Evolutionary conservation across 2,888 invertebrate species (phyloP), one percentile per base, ranked within the genome.

Genomic region (Emmelina monodactyla): DNA sequence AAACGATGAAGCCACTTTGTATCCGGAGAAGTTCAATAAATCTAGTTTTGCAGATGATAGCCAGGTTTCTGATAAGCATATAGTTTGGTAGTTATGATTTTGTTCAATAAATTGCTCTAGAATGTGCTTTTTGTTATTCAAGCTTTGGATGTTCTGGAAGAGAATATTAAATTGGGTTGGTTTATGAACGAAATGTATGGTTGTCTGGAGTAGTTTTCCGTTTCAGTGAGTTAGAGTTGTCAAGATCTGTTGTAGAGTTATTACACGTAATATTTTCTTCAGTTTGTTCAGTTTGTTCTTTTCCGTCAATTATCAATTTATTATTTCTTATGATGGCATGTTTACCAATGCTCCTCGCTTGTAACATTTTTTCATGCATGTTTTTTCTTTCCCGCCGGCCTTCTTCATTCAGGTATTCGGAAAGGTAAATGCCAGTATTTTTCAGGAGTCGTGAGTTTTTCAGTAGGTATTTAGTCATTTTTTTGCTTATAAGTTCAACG

Each of bases 351-450:
- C n/a, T n/a, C n/a, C 28, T 5, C 9, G 28, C 28, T 28, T 4
- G 3, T 9, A 28, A 3, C 28, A 28, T 5, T 28, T 32, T 4
- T 14, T 14, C 10, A 22, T 11, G 16, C 13, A 7, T 22, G 4
- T 11, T 2, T 22, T 15, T 14, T 28, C 16, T 14, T 28, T 19
- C 13, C 11, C 34, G 9, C 6, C 13, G 25, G 19, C 22, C 33
- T 2, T 6, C 22, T 15, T 33, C 25, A n/a, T 32, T 14, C n/a
- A 37, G 19, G 13, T 29, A 39, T 22, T 4, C 31, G 3, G 19
- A 15, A 16, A 14, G 3, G 4, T 4, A 28, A 3, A 28, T 7
- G 4, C n/a, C 7, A 3, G 28, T 28, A 28, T n/a, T n/a, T n/a
- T 11, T 28, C 9, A 28, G 11, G 28, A 10, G 11, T 4, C 11